Evolutionary conservation across 2,113 vertebrate species (phyloP).

Genomic region (Mungos mungo): DNA sequence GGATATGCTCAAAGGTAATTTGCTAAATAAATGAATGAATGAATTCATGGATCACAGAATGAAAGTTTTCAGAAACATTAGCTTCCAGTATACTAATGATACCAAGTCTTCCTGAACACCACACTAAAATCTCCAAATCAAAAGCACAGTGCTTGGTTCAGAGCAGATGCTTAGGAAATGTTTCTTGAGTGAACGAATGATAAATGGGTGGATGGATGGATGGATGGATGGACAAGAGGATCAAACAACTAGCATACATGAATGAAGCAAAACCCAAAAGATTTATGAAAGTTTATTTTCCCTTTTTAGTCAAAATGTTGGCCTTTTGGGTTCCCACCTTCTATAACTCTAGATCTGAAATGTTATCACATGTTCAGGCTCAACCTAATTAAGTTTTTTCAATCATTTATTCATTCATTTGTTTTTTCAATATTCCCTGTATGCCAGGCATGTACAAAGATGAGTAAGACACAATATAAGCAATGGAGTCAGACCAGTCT

Average conservation of each 20-base stretch:
- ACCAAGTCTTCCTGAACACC: neutral
- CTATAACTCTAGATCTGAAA: neutral
- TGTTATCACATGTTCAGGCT: neutral
- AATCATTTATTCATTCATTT: neutral
- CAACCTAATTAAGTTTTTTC: neutral
- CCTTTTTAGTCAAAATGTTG: neutral
- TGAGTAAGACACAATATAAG: neutral
- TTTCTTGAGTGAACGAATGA: neutral
- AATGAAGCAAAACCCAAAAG: neutral
- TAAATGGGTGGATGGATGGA: neutral
- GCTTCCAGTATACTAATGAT: neutral
- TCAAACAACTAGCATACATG: neutral
- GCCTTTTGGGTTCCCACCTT: neutral
- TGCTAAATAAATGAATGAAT: neutral
- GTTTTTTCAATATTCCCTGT: neutral
- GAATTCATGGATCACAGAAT: neutral
- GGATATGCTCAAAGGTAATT: neutral
- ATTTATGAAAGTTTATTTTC: neutral
- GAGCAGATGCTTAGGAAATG: neutral
- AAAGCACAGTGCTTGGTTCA: neutral
- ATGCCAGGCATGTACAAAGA: neutral
- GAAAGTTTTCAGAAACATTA: neutral
- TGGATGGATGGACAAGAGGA: neutral
- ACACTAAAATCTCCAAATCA: neutral
- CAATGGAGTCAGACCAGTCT: neutral